Evolutionary conservation across 2,113 vertebrate genomes (phyloP), one percentile per base, ranked within the genome.

Genomic region (Prunella himalayana): DNA sequence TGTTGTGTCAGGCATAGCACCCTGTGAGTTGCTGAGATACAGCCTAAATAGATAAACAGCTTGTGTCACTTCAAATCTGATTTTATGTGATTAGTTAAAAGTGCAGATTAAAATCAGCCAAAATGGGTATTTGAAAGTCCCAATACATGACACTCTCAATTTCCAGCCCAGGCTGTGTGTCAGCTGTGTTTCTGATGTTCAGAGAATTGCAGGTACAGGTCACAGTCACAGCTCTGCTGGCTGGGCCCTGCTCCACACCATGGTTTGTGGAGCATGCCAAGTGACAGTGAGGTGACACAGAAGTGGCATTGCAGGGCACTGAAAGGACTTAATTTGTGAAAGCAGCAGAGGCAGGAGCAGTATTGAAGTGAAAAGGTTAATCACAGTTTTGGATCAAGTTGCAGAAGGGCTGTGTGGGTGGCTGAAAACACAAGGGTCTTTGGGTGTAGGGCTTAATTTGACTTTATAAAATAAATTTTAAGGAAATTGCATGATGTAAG

Each of bases 1-100:
- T 9, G 1, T 5, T 3, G 7, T 33, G 31, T 33, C 61, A 53
- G 37, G 11, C 42, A 15, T 0, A 3, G n/a, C 16, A 22, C 33
- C 2, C 11, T 6, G 15, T 0, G 3, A 13, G 24, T 6, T 30
- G 39, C 22, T 50, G 39, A 28, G 28, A 35, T 35, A 16, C 4
- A 41, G 11, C 13, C 53, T 10, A 61, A 35, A 39, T 8, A 18
- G 2, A 18, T 18, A 23, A 69, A 56, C 31, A 47, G 9, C 35
- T 53, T 23, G 22, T 57, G 35, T 28, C 19, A 4, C 31, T 71
- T 91, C 47, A 53, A 10, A 50, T 20, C 44, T 41, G 28, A 13
- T 50, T 22, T 18, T 24, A 31, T 23, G 22, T 31, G 41, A 54
- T 49, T 71, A 24, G 18, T 54, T 79, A 17, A 42, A 63, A 83